A percentile compares a stretch with the other conserved stretches of the same genome.
Evolutionary conservation across 2,113 vertebrate genomes (phyloP).

Genomic region (Gnathonemus echidnorhynchus): DNA sequence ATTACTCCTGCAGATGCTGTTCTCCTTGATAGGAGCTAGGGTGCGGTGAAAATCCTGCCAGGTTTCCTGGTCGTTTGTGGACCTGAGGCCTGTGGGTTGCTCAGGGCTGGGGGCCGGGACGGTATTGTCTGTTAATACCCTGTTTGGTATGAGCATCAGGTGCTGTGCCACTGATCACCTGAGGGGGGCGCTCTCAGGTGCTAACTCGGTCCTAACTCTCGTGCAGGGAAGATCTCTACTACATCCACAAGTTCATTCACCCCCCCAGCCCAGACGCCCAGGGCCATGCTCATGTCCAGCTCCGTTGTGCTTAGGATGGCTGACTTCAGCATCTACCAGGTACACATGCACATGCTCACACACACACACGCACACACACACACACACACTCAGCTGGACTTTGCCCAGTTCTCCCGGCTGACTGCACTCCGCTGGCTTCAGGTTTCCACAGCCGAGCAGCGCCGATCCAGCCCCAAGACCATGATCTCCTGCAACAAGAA

Average conservation of each 20-base stretch:
- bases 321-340: slow-evolving; percentile 97
- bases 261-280: slow-evolving; percentile 62
- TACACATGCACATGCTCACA: slow-evolving; percentile 33
- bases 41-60: neutral
- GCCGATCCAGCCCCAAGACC: slow-evolving; percentile 84
- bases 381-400: neutral
- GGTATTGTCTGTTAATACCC: slow-evolving; percentile 31
- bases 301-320: slow-evolving; percentile 91
- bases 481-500: slow-evolving; percentile 99
- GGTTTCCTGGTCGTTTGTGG: slow-evolving; percentile 42
- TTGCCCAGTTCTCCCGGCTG: neutral
- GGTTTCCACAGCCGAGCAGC: slow-evolving; percentile 95
- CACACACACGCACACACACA: neutral
- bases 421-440: slow-evolving; percentile 33
- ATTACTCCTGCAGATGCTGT: slow-evolving; percentile 39
- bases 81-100: slow-evolving; percentile 42
- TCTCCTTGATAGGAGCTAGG: neutral
- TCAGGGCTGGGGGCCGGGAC: neutral
- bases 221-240: slow-evolving; percentile 62
- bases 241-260: slow-evolving; percentile 62
- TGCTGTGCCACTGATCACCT: slow-evolving; percentile 16
- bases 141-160: slow-evolving; percentile 42
- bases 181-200: neutral
- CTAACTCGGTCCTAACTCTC: neutral
- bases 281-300: slow-evolving; percentile 89